phyloP scores from a whole-genome alignment of 2,797 vertebrate species.

The Silurus aristotelis region DNA sequence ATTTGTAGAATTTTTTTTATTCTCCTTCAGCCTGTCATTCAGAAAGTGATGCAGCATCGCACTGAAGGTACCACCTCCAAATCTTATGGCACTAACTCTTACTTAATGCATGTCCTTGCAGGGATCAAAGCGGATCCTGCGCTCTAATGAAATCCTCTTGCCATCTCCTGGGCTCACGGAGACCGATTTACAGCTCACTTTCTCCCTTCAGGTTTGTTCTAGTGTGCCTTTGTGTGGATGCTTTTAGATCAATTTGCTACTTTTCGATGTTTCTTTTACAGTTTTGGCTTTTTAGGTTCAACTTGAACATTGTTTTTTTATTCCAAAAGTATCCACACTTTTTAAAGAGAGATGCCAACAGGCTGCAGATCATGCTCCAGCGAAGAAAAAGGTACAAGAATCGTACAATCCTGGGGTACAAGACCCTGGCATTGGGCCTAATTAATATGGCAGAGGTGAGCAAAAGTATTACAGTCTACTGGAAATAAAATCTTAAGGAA shows the following conservation, averaged over 20 bases:
- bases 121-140: constrained; percentile 92
- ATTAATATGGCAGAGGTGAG: constrained; percentile 93
- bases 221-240: neutral
- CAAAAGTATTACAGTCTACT: neutral
- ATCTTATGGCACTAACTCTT: neutral
- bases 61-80: neutral
- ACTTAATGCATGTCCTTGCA: constrained; percentile 54
- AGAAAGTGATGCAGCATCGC: neutral
- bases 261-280: neutral
- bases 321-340: constrained; percentile 85
- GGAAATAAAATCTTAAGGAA: neutral
- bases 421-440: constrained; percentile 85
- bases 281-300: no score
- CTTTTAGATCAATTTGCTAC: neutral
- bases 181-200: constrained; percentile 90
- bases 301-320: neutral
- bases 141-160: constrained; percentile 90
- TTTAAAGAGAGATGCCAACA: constrained; percentile 89
- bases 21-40: neutral
- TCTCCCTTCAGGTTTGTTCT: constrained; percentile 85
- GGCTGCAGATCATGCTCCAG: constrained; percentile 90
- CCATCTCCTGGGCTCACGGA: constrained; percentile 83
- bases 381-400: constrained; percentile 90
- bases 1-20: neutral
- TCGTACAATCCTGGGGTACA: constrained; percentile 88